Evolutionary conservation across 2,888 invertebrate species (phyloP).

Genomic region (Ellobium chinense): DNA sequence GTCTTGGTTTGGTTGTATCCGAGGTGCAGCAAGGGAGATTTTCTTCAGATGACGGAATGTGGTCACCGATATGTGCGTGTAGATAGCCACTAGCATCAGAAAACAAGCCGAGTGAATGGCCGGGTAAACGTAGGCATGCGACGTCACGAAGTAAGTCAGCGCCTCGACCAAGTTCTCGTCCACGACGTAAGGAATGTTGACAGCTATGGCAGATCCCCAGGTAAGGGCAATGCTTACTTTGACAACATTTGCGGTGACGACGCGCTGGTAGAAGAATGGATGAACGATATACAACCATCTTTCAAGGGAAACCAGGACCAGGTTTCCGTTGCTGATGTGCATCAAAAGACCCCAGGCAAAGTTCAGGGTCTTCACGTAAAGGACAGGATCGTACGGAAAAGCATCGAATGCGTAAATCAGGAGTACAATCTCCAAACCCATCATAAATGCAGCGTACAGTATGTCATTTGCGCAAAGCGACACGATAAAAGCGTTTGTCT

Average conservation of each 20-base stretch:
- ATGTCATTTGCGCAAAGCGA: not conserved
- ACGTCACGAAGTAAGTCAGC: not conserved
- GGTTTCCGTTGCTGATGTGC: constrained; percentile 12
- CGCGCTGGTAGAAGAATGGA: constrained; percentile 26
- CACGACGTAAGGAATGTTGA: constrained; percentile 15
- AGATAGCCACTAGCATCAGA: constrained; percentile 7
- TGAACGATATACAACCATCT: constrained; percentile 34
- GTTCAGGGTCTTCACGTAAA: not conserved
- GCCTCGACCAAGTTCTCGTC: not conserved
- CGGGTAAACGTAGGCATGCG: constrained; percentile 16
- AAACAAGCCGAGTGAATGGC: constrained; percentile 21
- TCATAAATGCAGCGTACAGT: not conserved
- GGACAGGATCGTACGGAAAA: not conserved
- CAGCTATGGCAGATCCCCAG: constrained; percentile 1
- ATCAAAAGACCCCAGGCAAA: constrained; percentile 30
- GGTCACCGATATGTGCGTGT: constrained; percentile 27
- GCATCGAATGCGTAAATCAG: not conserved
- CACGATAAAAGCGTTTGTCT: not conserved
- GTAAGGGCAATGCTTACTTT: not conserved
- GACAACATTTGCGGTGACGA: not conserved
- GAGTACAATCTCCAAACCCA: not conserved
- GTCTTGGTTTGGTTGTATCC: not conserved
- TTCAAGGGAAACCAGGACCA: constrained; percentile 19
- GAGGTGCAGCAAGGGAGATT: constrained; percentile 12
- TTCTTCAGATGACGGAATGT: constrained; percentile 27